Conservation (phyloP, 1,140 invertebrate genomes). For the Penaeus japonicus region DNA sequence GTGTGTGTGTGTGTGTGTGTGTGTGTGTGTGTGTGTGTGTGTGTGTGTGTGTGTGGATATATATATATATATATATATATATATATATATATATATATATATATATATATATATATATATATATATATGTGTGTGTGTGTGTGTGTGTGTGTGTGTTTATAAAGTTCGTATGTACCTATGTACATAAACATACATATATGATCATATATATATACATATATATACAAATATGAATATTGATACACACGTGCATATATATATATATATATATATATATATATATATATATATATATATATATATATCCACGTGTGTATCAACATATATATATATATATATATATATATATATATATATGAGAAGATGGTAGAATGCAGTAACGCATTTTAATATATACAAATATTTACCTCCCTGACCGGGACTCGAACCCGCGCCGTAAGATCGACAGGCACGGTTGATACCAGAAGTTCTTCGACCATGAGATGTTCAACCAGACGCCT, state of each 20-base stretch:
- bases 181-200: neutral
- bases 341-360: too few relatives aligned
- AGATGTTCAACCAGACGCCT: too few relatives aligned
- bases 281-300: neutral
- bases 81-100: neutral
- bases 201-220: neutral
- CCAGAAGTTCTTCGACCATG: too few relatives aligned
- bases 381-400: too few relatives aligned
- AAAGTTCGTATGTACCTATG: too few relatives aligned
- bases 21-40: neutral
- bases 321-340: neutral
- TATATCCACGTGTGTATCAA: neutral
- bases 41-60: neutral
- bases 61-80: neutral
- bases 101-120: neutral
- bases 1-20: neutral
- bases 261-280: neutral
- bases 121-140: neutral
- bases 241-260: neutral
- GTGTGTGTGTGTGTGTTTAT: neutral
- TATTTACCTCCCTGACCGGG: too few relatives aligned
- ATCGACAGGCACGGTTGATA: too few relatives aligned
- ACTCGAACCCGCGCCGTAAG: too few relatives aligned
- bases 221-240: neutral
- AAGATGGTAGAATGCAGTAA: too few relatives aligned